Percentiles rank a stretch among this genome's conserved stretches.
phyloP scores from a whole-genome alignment of 2,888 invertebrate species.

The Bembecia ichneumoniformis region DNA sequence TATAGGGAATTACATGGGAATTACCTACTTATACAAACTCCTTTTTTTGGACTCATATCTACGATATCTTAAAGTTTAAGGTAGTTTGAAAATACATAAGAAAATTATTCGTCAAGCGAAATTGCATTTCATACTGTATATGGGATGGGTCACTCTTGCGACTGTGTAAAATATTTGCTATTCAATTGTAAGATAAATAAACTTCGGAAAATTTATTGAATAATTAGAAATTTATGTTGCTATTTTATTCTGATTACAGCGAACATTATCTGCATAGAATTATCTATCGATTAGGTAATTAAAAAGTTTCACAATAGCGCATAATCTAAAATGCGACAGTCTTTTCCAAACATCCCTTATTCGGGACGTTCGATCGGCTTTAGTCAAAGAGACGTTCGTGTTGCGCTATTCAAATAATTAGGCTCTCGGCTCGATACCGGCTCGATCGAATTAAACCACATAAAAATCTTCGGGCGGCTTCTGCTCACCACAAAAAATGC shows the following conservation, averaged over 20 bases:
- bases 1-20: too few species aligned
- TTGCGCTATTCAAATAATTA: conserved; percentile 68
- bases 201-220: too few species aligned
- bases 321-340: conserved; percentile 1
- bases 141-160: too few species aligned
- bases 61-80: too few species aligned
- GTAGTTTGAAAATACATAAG: too few species aligned
- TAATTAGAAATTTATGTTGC: too few species aligned
- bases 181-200: too few species aligned
- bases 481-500: conserved; percentile 33
- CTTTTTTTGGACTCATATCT: too few species aligned
- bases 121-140: too few species aligned
- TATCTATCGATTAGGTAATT: conserved; percentile 6
- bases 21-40: too few species aligned
- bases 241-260: not conserved
- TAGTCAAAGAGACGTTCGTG: conserved; percentile 50
- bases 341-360: conserved; percentile 26
- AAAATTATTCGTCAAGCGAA: too few species aligned
- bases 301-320: conserved; percentile 6
- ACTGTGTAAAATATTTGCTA: too few species aligned
- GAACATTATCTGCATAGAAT: conserved; percentile 4
- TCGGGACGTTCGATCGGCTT: conserved; percentile 41
- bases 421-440: conserved; percentile 51
- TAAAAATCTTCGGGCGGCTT: conserved; percentile 44
- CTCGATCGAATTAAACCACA: conserved; percentile 59